A percentile compares a stretch with the other conserved stretches of the same genome.
These are phyloP conservation scores for Galeopsomyia nigrocyanea DNA, from an alignment of 2,888 invertebrate species.

Conservation along the genomic window DNA sequence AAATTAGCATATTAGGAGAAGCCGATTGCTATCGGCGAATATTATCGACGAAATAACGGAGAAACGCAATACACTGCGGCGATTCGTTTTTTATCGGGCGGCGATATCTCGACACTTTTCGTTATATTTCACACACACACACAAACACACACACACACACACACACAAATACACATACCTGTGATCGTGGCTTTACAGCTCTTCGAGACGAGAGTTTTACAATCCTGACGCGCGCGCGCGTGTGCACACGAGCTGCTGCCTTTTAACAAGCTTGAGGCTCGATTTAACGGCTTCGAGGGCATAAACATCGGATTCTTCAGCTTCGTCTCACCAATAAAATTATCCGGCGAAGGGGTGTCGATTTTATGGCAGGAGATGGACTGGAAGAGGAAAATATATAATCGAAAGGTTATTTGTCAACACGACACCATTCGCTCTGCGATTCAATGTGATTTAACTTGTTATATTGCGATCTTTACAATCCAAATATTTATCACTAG, in stretches of 20 bases:
- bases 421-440: too few species aligned
- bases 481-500: too few species aligned
- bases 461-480: too few species aligned
- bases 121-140: conserved; percentile 21
- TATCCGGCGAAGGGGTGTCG: conserved; percentile 17
- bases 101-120: conserved; percentile 25
- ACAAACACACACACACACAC: conserved; percentile 11
- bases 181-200: conserved; percentile 11
- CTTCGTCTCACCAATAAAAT: conserved; percentile 30
- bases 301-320: conserved; percentile 42
- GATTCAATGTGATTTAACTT: too few species aligned
- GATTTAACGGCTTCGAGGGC: conserved; percentile 37
- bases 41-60: conserved; percentile 7
- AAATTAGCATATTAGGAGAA: too few species aligned
- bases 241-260: too few species aligned
- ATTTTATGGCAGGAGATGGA: conserved; percentile 19
- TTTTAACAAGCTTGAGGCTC: neutral
- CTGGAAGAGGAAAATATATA: neutral
- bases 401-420: too few species aligned
- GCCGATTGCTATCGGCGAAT: too few species aligned
- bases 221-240: conserved; percentile 16
- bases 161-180: conserved; percentile 1
- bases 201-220: conserved; percentile 30
- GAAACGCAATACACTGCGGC: conserved; percentile 4
- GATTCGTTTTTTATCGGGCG: conserved; percentile 16